These are phyloP conservation scores for Agonum fuliginosum DNA, from an alignment of 2,888 invertebrate genomes.

Conservation along the genomic window DNA sequence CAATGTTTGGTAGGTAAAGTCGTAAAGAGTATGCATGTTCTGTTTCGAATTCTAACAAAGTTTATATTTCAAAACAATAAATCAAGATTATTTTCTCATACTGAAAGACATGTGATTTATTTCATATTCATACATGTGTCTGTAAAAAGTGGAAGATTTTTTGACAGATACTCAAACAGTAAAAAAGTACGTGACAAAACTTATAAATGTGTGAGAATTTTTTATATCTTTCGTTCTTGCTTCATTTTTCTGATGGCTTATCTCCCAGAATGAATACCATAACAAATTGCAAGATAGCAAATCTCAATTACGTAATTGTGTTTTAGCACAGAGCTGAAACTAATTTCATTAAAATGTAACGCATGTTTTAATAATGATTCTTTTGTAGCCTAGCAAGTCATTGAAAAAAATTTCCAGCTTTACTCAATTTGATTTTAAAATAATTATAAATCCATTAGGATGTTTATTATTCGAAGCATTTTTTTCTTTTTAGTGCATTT, in stretches of 20 bases:
- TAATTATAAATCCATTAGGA: background rate
- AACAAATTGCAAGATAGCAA: conserved; percentile 5
- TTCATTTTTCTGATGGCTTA: background rate
- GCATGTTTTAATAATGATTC: background rate
- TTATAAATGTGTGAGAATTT: background rate
- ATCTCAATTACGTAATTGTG: too few relatives aligned
- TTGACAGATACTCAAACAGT: background rate
- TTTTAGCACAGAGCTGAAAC: background rate
- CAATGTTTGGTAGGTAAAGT: too few relatives aligned
- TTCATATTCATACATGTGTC: background rate
- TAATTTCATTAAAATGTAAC: background rate
- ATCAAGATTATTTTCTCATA: background rate
- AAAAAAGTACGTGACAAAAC: background rate
- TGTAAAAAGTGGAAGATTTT: background rate
- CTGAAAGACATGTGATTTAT: background rate
- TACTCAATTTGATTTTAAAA: background rate
- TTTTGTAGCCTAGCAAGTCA: background rate
- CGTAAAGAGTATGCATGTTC: too few relatives aligned
- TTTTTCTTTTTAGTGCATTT: background rate
- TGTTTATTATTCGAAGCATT: background rate
- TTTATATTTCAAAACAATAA: too few relatives aligned
- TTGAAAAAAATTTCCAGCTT: background rate
- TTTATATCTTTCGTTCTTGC: background rate
- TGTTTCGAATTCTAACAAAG: too few relatives aligned
- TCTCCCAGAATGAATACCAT: background rate